Evolutionary conservation across 2,888 invertebrate species (phyloP).

Genomic region (Brachypalpus laphriformis): DNA sequence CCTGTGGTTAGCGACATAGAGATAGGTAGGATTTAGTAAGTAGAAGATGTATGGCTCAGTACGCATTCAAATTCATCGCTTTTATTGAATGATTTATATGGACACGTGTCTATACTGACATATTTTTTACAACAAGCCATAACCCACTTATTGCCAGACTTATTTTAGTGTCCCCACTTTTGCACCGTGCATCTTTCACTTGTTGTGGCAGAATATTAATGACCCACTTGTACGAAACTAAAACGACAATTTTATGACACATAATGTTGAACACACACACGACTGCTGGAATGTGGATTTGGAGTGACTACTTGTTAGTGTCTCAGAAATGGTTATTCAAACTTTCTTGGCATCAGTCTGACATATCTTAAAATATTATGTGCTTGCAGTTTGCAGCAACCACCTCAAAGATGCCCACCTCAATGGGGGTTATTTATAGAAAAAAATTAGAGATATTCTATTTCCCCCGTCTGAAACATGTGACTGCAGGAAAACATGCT

Average conservation of each 20-base stretch:
- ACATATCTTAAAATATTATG: not conserved
- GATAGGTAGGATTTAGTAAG: too few species aligned
- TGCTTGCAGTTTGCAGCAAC: constrained; percentile 23
- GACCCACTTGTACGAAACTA: constrained; percentile 43
- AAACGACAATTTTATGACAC: constrained; percentile 51
- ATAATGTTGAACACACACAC: constrained; percentile 16
- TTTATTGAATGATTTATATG: not conserved
- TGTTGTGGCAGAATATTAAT: constrained; percentile 58
- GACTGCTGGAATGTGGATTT: not conserved
- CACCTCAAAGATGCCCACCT: not conserved
- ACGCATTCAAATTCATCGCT: not conserved
- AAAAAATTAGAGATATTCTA: not conserved
- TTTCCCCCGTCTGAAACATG: not conserved
- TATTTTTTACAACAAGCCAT: not conserved
- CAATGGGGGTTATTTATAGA: constrained; percentile 22
- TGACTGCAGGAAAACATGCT: not conserved
- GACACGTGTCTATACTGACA: not conserved
- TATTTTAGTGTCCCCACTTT: not conserved
- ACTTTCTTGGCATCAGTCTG: constrained; percentile 40
- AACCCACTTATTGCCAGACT: not conserved
- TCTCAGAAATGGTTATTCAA: not conserved
- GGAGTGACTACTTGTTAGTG: not conserved
- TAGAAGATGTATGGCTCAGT: not conserved
- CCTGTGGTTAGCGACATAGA: not conserved
- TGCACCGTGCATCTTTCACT: not conserved